Base-by-base conservation (phyloP, 2,888 invertebrate genomes). In the Coronaproctus castanopsis region DNA sequence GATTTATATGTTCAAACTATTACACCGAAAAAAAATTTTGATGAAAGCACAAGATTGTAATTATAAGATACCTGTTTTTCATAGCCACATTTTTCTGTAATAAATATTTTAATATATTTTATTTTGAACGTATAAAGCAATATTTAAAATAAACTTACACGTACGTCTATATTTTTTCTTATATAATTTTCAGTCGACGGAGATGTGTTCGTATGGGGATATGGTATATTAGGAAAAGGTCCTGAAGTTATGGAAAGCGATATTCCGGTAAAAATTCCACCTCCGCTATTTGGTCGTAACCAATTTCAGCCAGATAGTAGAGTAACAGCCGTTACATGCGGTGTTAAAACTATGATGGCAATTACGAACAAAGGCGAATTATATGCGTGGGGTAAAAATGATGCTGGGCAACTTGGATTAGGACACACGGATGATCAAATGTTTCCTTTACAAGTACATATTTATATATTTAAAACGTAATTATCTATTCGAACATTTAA, bases 151-250 rank as follows among this genome's bases (percentile, higher is more conserved):
- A n/a, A n/a, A n/a, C n/a, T n/a, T n/a, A n/a, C n/a, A 52, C 52
- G 14, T 52, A 52, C 52, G 52, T 56, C 20, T 8, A 19, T 24
- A 50, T 21, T 57, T 22, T n/a, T n/a, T n/a, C n/a, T n/a, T n/a
- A n/a, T n/a, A n/a, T n/a, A n/a, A n/a, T n/a, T n/a, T n/a, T n/a
- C n/a, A n/a, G n/a, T n/a, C n/a, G n/a, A 80, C 63, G 91, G 92
- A 0, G 77, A 87, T 23, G 89, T 88, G 0, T 95, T 81, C 70
- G 84, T 86, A 0, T 97, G 96, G 96, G 96, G 97, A 3, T 93
- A 79, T 70, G 97, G 97, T 36, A 76, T 93, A 58, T 74, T 97
- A 36, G 96, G 96, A 0, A 78, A 85, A 36, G 96, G 96, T 0
- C 95, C 95, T 0, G 75, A 79, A 58, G 82, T 85, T 1, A 78